Evolutionary conservation across 2,113 vertebrate species (phyloP), one percentile per base, ranked within the genome.

Genomic region (Recurvirostra avosetta): DNA sequence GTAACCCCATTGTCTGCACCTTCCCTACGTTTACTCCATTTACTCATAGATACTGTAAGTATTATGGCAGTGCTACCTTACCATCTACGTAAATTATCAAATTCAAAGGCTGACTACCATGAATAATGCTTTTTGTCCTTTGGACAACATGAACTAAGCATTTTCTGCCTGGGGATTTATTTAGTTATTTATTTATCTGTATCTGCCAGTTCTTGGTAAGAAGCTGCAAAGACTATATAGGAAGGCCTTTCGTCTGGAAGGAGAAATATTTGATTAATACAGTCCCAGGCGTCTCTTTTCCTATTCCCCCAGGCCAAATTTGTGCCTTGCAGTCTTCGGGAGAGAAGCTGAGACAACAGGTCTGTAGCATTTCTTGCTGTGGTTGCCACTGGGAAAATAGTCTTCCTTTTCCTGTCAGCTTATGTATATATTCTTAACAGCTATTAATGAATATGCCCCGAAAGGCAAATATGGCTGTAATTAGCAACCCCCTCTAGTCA

Each of bases 391-490:
- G 88, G 88, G 85, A 94, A 93, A 93, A 92, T 25, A 94, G 22
- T 74, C 92, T 94, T 96, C 92, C 92, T 95, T 95, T 93, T 90
- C 85, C 66, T 92, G 94, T 93, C 93, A 72, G 49, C n/a, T 90
- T 90, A 36, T 8, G 21, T 62, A 58, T 82, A 16, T 94, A 62
- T 75, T 91, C 71, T 85, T 91, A 96, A 75, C 87, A 82, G 74
- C 76, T 86, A 62, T 77, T 96, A 95, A 92, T 2, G 3, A 82
- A 76, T 83, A 76, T 86, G 84, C 74, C 92, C 65, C 20, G 6
- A 93, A 93, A 75, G 90, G 94, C 56, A 94, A 94, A 91, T 85
- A 87, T n/a, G 71, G 81, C 73, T 96, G 88, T 88, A 95, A 95
- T 96, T 93, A 96, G 71, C 90, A 95, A 77, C 50, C 55, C 90